Evolutionary conservation across 2,113 vertebrate species (phyloP).

Genomic region (Chrysochloris asiatica): DNA sequence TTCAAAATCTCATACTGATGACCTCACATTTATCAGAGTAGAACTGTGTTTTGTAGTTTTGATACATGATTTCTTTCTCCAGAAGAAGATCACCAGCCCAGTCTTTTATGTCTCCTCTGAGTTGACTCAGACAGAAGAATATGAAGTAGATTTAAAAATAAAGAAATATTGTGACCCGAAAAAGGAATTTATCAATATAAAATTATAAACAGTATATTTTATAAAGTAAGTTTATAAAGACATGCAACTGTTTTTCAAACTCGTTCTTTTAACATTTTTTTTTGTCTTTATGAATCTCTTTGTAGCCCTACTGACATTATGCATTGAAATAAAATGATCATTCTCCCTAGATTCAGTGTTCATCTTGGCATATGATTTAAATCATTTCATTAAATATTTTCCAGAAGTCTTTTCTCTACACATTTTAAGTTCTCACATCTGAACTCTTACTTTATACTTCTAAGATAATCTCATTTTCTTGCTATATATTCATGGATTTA

Average conservation of each 20-base stretch:
- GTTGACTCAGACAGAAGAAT: too few species aligned
- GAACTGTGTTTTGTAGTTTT: not conserved
- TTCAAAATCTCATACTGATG: not conserved
- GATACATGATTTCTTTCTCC: too few species aligned
- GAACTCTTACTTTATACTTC: not conserved
- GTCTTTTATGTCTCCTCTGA: too few species aligned
- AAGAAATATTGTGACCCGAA: not conserved
- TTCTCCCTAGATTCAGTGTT: not conserved
- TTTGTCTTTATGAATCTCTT: not conserved
- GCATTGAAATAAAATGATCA: conserved; percentile 6
- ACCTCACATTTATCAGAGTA: not conserved
- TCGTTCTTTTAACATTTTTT: not conserved
- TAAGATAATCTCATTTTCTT: not conserved
- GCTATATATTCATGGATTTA: not conserved
- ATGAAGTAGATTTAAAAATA: not conserved
- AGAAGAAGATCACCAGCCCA: too few species aligned
- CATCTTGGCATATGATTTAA: not conserved
- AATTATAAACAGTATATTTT: not conserved
- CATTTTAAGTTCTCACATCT: not conserved
- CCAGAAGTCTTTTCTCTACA: not conserved
- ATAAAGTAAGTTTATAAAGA: too few species aligned
- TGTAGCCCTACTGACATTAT: not conserved
- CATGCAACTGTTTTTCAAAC: not conserved
- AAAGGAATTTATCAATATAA: not conserved
- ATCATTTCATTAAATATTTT: not conserved